Evolutionary conservation across 2,113 vertebrate species (phyloP), one percentile per base, ranked within the genome.

Genomic region (Tichodroma muraria): DNA sequence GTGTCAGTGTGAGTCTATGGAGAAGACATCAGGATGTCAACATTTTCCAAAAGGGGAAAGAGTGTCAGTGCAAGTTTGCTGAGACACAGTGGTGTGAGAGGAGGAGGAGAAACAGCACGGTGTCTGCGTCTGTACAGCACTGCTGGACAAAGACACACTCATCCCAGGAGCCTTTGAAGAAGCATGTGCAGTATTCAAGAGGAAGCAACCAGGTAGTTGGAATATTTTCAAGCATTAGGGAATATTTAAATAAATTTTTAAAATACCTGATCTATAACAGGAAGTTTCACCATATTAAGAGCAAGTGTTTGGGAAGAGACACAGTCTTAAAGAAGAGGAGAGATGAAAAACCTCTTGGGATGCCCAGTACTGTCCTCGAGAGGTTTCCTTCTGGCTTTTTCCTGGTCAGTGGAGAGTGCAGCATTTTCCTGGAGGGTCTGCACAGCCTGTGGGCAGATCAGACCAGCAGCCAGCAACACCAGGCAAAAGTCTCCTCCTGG

Each of bases 1-100:
- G 69, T 95, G 95, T 97, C 96, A 95, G 17, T 65, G 90, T 40
- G 93, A 95, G 94, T 97, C 94, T 66, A 40, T 53, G 77, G 96
- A 91, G 94, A 77, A 90, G 88, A 33, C 86, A 90, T 97, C 94
- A 96, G 85, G 88, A 94, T 92, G 92, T 90, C 94, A 96, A 52
- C 88, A 70, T 90, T 80, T 90, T 79, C 83, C 27, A 2, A 53
- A 70, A 93, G 95, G 93, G 89, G 72, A 94, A 88, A 94, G 88
- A 72, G 49, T 92, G 94, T 90, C 91, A 91, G 85, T 45, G 72
- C 57, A 79, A 78, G 88, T 94, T 93, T 90, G 37, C 57, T 52
- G 93, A 79, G 88, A n/a, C 64, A 79, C 0, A 0, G 76, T 40
- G 53, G 44, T 44, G 77, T 82, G 93, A 72, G 92, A 63, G 70